Percentiles rank a stretch among this genome's conserved stretches.
These are phyloP conservation scores for Catharus fuscescens DNA, from an alignment of 2,113 vertebrate species.

Conservation along the genomic window DNA sequence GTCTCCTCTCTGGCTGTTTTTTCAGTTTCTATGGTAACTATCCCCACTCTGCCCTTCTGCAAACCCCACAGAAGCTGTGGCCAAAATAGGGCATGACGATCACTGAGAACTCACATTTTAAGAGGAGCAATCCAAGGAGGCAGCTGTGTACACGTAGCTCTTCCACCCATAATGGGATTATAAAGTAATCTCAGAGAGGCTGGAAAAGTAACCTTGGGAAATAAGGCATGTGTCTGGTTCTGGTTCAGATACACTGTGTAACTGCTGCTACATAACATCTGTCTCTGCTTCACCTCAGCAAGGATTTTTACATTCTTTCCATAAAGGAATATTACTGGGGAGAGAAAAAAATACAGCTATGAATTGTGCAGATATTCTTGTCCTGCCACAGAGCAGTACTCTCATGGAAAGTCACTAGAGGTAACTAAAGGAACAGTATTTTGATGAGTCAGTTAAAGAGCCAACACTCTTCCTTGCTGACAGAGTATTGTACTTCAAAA, in stretches of 20 bases:
- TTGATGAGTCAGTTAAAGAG: conserved; percentile 55
- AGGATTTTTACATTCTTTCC: background rate
- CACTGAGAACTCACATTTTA: background rate
- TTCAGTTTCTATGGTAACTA: accelerated
- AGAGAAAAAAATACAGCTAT: background rate
- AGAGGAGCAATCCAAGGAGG: background rate
- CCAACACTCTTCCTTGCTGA: conserved; percentile 49
- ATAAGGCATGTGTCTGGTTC: background rate
- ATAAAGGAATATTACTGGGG: conserved; percentile 19
- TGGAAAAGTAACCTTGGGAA: conserved; percentile 45
- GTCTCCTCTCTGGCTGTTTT: background rate
- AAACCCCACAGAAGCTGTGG: background rate
- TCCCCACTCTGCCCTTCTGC: background rate
- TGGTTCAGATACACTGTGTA: background rate
- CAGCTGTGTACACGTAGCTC: background rate
- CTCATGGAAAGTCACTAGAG: conserved; percentile 16
- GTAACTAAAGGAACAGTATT: background rate
- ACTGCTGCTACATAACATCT: background rate
- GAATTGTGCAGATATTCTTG: background rate
- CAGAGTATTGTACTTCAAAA: conserved; percentile 42
- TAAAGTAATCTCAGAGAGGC: background rate
- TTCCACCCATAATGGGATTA: conserved; percentile 18
- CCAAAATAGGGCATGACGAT: background rate
- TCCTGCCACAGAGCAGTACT: conserved; percentile 10
- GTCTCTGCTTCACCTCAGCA: conserved; percentile 14